phyloP scores from a whole-genome alignment of 2,797 vertebrate species.

The Pipistrellus pygmaeus region DNA sequence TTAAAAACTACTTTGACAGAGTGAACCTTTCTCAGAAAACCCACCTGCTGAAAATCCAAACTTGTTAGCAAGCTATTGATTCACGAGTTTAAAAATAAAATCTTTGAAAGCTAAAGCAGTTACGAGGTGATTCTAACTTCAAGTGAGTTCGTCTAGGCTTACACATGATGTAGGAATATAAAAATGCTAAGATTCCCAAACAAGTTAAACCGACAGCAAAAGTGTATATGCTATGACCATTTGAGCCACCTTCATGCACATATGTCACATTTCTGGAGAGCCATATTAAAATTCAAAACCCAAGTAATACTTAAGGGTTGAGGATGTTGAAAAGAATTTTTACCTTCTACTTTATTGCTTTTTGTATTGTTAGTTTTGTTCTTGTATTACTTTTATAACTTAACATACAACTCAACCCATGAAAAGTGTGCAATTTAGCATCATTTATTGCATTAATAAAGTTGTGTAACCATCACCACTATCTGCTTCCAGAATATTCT shows the following conservation, averaged over 20 bases:
- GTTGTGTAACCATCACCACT: neutral
- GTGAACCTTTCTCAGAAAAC: neutral
- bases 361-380: neutral
- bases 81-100: neutral
- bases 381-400: conserved; percentile 1
- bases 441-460: neutral
- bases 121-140: conserved; percentile 35
- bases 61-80: neutral
- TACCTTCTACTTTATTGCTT: neutral
- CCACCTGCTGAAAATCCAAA: neutral
- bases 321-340: neutral
- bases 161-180: neutral
- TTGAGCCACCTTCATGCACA: neutral
- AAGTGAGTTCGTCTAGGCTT: conserved; percentile 8
- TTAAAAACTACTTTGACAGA: conserved; percentile 7
- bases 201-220: neutral
- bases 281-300: neutral
- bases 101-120: neutral
- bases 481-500: neutral
- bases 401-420: neutral
- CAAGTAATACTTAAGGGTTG: neutral
- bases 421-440: neutral
- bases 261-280: neutral
- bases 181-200: neutral
- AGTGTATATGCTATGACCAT: neutral